phyloP scores from a whole-genome alignment of 2,113 vertebrate species.

The Reinhardtius hippoglossoides region DNA sequence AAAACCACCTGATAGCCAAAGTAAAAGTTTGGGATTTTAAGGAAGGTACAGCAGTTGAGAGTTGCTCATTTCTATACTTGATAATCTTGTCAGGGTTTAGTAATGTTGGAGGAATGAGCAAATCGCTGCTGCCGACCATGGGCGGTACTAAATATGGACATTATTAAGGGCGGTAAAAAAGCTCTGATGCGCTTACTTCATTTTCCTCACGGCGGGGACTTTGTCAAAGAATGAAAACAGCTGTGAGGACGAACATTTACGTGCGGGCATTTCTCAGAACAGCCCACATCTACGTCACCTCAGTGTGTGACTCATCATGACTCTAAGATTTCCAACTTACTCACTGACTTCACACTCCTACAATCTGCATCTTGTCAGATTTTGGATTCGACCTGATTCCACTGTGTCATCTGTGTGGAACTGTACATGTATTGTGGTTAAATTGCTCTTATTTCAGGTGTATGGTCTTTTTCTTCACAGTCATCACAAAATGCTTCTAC shows the following conservation, averaged over 20 bases:
- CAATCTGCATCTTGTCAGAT: neutral
- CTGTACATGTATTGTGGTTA: neutral
- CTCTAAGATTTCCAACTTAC: neutral
- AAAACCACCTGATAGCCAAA: neutral
- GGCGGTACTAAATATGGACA: conserved; percentile 55
- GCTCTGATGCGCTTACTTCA: conserved; percentile 8
- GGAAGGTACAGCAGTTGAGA: neutral
- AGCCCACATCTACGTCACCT: neutral
- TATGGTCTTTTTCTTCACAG: too few species aligned
- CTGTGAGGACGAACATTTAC: neutral
- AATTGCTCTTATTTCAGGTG: neutral
- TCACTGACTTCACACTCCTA: conserved; percentile 7
- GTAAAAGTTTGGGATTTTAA: neutral
- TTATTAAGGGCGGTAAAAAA: conserved; percentile 8
- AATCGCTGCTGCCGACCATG: conserved; percentile 13
- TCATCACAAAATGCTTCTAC: neutral
- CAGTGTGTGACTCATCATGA: conserved; percentile 15
- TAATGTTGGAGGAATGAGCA: conserved; percentile 41
- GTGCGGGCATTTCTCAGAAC: neutral
- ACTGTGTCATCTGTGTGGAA: neutral
- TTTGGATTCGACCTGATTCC: neutral
- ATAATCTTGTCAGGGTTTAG: conserved; percentile 26
- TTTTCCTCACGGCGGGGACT: neutral
- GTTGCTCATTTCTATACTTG: neutral
- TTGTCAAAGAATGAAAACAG: conserved; percentile 14